These are phyloP conservation scores for Mylabris sibirica DNA, from an alignment of 2,888 invertebrate species.

Conservation along the genomic window DNA sequence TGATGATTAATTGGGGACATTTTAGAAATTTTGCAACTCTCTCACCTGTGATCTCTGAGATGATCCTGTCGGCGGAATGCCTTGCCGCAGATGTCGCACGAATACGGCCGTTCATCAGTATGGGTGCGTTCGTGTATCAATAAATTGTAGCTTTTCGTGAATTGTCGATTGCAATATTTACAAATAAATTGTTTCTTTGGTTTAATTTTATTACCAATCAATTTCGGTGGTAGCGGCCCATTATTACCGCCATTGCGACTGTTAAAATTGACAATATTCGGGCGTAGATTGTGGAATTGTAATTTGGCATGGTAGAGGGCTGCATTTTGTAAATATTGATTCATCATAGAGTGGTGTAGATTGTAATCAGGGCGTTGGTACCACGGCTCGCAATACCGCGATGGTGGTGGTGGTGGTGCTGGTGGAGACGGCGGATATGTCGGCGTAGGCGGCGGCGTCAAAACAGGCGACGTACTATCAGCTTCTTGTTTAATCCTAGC, in stretches of 20 bases:
- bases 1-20: background rate
- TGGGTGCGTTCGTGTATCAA: constrained; percentile 97
- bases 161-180: constrained; percentile 96
- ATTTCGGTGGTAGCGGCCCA: constrained; percentile 61
- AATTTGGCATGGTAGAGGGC: constrained; percentile 68
- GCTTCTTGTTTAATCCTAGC: constrained; percentile 58
- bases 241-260: constrained; percentile 53
- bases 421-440: constrained; percentile 62
- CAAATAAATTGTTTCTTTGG: constrained; percentile 93
- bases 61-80: constrained; percentile 97
- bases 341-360: constrained; percentile 67
- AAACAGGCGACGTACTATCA: constrained; percentile 62
- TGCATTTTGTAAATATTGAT: constrained; percentile 78
- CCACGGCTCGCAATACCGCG: constrained; percentile 46
- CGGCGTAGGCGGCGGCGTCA: constrained; percentile 79
- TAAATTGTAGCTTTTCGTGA: constrained; percentile 97
- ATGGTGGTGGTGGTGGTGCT: background rate
- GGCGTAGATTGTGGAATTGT: constrained; percentile 48
- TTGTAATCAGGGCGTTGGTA: constrained; percentile 57
- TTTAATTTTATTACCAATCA: constrained; percentile 65
- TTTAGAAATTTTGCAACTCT: too few species aligned
- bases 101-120: constrained; percentile 96
- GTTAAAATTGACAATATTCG: constrained; percentile 45
- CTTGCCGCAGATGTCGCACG: constrained; percentile 97
- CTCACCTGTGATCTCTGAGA: constrained; percentile 89